A percentile compares a stretch with the other conserved stretches of the same genome.
phyloP scores from a whole-genome alignment of 1,140 invertebrate genomes.

The Aphidius gifuensis region DNA sequence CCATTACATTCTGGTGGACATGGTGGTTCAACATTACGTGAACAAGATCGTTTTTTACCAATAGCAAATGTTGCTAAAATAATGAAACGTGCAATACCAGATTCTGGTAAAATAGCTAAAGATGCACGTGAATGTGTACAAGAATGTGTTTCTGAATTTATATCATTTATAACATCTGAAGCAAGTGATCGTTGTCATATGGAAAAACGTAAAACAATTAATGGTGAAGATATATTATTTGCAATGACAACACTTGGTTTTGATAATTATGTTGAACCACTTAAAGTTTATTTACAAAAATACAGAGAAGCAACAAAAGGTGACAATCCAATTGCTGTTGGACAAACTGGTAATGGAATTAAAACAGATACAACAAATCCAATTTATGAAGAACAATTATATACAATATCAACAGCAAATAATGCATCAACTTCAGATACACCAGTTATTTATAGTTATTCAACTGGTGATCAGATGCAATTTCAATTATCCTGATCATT shows the following conservation, averaged over 20 bases:
- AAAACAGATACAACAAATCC: slow-evolving; percentile 40
- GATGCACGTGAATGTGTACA: slow-evolving; percentile 99
- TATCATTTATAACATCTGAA: slow-evolving; percentile 98
- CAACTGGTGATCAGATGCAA: slow-evolving; percentile 51
- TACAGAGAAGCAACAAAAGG: slow-evolving; percentile 79
- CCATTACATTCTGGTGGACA: slow-evolving; percentile 56
- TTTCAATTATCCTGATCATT: slow-evolving; percentile 49
- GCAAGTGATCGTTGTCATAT: slow-evolving; percentile 94
- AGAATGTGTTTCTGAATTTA: slow-evolving; percentile 99
- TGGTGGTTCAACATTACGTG: slow-evolving; percentile 59
- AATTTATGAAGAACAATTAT: slow-evolving; percentile 53
- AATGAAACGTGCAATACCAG: slow-evolving; percentile 97
- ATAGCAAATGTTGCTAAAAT: slow-evolving; percentile 99
- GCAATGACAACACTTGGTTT: slow-evolving; percentile 97
- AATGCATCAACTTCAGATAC: slow-evolving; percentile 49
- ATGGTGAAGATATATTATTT: slow-evolving; percentile 96
- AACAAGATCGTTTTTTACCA: slow-evolving; percentile 94
- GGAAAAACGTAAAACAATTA: slow-evolving; percentile 99
- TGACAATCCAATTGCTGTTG: slow-evolving; percentile 43
- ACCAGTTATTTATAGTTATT: slow-evolving; percentile 54
- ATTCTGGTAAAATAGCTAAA: slow-evolving; percentile 97
- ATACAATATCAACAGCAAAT: slow-evolving; percentile 42
- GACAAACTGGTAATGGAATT: slow-evolving; percentile 35
- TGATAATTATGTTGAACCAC: slow-evolving; percentile 96
- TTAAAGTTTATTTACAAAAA: slow-evolving; percentile 95